A percentile compares a stretch with the other conserved stretches of the same genome.
Conservation (phyloP, 2,113 vertebrate species). For the Neolamprologus longior region DNA sequence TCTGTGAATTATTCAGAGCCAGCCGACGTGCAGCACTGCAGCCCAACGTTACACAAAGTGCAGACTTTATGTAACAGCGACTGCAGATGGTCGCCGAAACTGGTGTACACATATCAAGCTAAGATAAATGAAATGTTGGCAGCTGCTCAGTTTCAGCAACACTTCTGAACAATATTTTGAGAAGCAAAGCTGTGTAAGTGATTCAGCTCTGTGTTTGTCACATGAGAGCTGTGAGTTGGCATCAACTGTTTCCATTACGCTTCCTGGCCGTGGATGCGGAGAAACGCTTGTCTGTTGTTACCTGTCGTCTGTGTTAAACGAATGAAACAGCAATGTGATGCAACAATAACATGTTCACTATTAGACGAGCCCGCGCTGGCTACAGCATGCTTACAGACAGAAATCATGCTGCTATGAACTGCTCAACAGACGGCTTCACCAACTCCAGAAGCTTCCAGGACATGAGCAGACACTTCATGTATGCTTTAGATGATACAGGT, state of each 20-base stretch:
- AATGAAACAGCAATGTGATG: not conserved
- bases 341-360: not conserved
- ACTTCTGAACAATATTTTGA: not conserved
- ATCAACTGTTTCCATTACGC: not conserved
- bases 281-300: not conserved
- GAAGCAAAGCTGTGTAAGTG: not conserved
- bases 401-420: not conserved
- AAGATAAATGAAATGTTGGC: not conserved
- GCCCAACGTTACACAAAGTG: constrained; percentile 3
- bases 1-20: constrained; percentile 59
- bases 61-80: constrained; percentile 36
- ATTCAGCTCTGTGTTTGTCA: not conserved
- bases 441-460: not conserved
- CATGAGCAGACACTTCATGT: not conserved
- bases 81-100: not conserved
- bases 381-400: not conserved
- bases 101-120: not conserved
- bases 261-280: not conserved
- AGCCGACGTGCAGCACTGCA: constrained; percentile 20
- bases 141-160: not conserved
- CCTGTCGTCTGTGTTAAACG: not conserved
- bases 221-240: not conserved
- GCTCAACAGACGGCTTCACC: not conserved
- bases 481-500: constrained; percentile 25
- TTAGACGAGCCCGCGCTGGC: not conserved